These are phyloP conservation scores for Aproaerema taeniolella DNA, from an alignment of 2,888 invertebrate genomes.

Conservation along the genomic window DNA sequence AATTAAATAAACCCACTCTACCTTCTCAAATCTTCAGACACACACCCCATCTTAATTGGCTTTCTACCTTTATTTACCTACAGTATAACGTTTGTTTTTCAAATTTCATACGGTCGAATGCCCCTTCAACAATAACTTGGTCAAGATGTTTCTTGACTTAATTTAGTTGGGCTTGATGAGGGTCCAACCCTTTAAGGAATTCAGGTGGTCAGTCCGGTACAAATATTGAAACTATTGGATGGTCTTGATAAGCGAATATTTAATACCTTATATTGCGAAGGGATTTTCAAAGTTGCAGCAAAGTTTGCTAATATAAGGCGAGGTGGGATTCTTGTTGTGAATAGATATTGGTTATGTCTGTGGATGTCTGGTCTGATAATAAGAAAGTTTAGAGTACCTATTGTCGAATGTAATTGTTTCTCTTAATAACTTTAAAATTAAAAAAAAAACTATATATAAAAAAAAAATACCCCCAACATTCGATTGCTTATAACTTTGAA, in stretches of 20 bases:
- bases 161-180: slow-evolving; percentile 74
- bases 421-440: too few relatives aligned
- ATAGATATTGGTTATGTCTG: too few relatives aligned
- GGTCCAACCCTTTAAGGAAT: slow-evolving; percentile 50
- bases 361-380: too few relatives aligned
- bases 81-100: slow-evolving; percentile 60
- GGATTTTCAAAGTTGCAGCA: too few relatives aligned
- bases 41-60: slow-evolving; percentile 35
- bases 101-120: slow-evolving; percentile 49
- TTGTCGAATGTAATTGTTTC: too few relatives aligned
- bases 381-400: too few relatives aligned
- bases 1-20: not conserved
- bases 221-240: slow-evolving; percentile 54
- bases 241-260: slow-evolving; percentile 22
- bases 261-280: too few relatives aligned
- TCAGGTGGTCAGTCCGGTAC: slow-evolving; percentile 56
- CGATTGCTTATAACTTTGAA: too few relatives aligned
- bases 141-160: slow-evolving; percentile 73
- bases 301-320: too few relatives aligned
- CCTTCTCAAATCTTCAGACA: not conserved
- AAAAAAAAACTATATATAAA: too few relatives aligned
- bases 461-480: too few relatives aligned
- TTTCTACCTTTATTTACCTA: slow-evolving; percentile 51
- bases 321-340: too few relatives aligned
- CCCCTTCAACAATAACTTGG: slow-evolving; percentile 53